Base-by-base conservation (phyloP, 2,113 vertebrate genomes). In the Barbus barbus region DNA sequence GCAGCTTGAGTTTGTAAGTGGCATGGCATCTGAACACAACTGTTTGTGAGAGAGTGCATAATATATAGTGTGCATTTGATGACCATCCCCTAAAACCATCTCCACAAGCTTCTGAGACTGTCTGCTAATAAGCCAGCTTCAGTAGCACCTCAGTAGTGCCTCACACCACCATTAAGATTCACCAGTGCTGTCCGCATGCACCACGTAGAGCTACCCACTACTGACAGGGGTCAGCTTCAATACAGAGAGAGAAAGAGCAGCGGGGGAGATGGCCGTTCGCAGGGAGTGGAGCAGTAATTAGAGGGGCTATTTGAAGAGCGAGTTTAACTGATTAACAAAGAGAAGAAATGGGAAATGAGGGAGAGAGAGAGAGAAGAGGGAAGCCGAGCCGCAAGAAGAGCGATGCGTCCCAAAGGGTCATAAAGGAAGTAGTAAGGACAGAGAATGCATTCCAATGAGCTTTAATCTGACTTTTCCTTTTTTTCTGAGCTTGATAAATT, bases 241-340 rank as follows among this genome's bases (percentile, higher is more conserved):
- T 83, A 56, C 63, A 58, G 61, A 83, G 33, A 31, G 83, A 84
- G 83, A n/a, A n/a, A 83, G 79, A 86, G 84, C 90, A 91, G 88
- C 87, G 86, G 76, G 79, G 86, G 91, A 92, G 90, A 92, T 88
- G 89, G 91, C 88, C 91, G 92, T 92, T 93, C 92, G 91, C 92
- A 91, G 92, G 91, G 92, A 94, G 92, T 82, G 88, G 90, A 93
- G 92, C 89, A 92, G 93, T 95, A 94, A 95, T 95, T 95, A 94
- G 94, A 94, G 92, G 91, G 90, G 92, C 90, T 95, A 94, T 95
- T 95, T 95, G 95, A 95, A 94, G 94, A 95, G 94, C 91, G 91
- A 95, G 93, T 94, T 94, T 95, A 95, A 95, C 94, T 95, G 95
- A 95, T 95, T 95, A 95, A 94, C 93, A 94, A 95, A 94, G 91